Base-by-base conservation (phyloP, 2,113 vertebrate genomes). In the Zapornia atra region DNA sequence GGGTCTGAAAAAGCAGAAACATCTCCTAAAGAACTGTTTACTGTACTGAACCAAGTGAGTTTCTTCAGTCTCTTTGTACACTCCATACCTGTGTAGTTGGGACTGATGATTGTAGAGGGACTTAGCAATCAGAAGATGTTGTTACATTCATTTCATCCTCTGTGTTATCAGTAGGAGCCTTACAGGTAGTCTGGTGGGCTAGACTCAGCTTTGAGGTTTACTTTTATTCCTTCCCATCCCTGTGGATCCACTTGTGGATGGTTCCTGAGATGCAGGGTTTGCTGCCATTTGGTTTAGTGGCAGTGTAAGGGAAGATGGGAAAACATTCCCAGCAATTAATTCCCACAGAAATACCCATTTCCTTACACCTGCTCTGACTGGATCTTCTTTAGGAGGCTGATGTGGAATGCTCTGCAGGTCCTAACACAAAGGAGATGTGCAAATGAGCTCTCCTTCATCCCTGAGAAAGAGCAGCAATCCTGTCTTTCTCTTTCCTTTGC, bases 61-160 rank as follows among this genome's bases (percentile, higher is more conserved):
- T 86, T 11, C 25, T 59, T 81, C 4, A 5, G n/a, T 73, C 3
- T 71, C 29, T 66, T 36, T 57, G 40, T 38, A 3, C 31, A 34
- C 68, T 57, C 50, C 1, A 1, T 38, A 24, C 36, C 1, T 5
- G 33, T 28, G 15, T 1, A 54, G 40, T 0, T 66, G 48, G n/a
- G n/a, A 81, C 20, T 56, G 82, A 15, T 8, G 36, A 14, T 44
- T 88, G 25, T 20, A 36, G 53, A 69, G 57, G 16, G 26, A 61
- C 5, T 80, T 21, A 9, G 29, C 33, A 64, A 36, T 38, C 38
- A 64, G 33, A 85, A 57, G 44, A 9, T 31, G 15, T 34, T 92
- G 31, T 18, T 38, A 6, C 8, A 40, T 38, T 68, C 53, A 64
- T 82, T 90, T 87, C 6, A 34, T 56, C 6, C 22, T 54, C 26